phyloP scores from a whole-genome alignment of 2,113 vertebrate genomes.

The Pantherophis guttatus region DNA sequence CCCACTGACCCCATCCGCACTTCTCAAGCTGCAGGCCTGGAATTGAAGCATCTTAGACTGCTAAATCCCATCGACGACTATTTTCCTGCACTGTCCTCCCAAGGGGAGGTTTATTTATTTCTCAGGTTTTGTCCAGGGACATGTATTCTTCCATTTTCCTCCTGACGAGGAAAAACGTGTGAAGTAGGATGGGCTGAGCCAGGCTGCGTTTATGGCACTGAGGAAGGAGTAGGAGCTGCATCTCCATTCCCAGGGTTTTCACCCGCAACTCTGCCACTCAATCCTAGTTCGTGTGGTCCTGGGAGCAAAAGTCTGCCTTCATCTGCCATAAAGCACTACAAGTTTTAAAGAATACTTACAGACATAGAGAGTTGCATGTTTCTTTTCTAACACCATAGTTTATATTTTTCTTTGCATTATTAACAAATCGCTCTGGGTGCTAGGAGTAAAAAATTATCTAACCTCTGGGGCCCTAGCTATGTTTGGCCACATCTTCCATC shows the following conservation, averaged over 20 bases:
- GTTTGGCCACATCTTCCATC: neutral
- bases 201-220: neutral
- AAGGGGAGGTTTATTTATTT: neutral
- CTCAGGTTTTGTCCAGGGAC: neutral
- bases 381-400: neutral
- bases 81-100: neutral
- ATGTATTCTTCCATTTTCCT: neutral
- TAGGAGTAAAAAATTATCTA: neutral
- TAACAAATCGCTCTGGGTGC: too few species aligned
- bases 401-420: neutral
- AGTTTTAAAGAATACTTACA: neutral
- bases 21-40: too few species aligned
- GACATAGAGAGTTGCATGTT: neutral
- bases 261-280: neutral
- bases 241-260: neutral
- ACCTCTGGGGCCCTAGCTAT: neutral
- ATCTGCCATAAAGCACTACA: neutral
- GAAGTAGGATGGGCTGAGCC: neutral
- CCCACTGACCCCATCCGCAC: too few species aligned
- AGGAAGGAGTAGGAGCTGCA: neutral
- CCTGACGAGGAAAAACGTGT: neutral
- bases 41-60: neutral
- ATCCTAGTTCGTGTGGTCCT: neutral
- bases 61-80: neutral
- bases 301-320: neutral